Evolutionary conservation across 2,888 invertebrate genomes (phyloP).

Genomic region (Eurois occulta): DNA sequence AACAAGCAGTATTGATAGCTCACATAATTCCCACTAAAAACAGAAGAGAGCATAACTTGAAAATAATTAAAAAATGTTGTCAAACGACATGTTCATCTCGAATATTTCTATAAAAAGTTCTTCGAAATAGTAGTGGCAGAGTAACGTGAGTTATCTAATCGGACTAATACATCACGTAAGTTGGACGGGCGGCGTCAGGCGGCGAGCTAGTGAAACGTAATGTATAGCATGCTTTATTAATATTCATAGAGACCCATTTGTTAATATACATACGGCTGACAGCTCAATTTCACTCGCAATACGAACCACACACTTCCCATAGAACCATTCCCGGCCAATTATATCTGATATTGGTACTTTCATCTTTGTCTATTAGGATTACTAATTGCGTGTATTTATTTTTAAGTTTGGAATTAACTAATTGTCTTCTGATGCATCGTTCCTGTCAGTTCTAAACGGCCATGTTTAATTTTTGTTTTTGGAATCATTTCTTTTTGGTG

Average conservation of each 20-base stretch:
- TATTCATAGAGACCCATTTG: slow-evolving; percentile 88
- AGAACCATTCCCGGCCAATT: slow-evolving; percentile 73
- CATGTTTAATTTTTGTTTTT: slow-evolving; percentile 47
- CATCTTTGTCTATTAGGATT: slow-evolving; percentile 61
- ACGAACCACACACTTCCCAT: slow-evolving; percentile 74
- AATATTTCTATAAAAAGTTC: slow-evolving; percentile 58
- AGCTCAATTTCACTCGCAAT: slow-evolving; percentile 86
- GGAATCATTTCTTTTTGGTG: background rate
- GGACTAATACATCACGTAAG: slow-evolving; percentile 69
- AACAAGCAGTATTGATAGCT: slow-evolving; percentile 57
- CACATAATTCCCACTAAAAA: slow-evolving; percentile 53
- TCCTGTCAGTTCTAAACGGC: slow-evolving; percentile 33
- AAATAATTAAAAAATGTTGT: slow-evolving; percentile 67
- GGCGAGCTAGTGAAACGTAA: slow-evolving; percentile 73
- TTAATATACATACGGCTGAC: slow-evolving; percentile 87
- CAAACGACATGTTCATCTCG: slow-evolving; percentile 64
- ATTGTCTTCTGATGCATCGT: slow-evolving; percentile 59
- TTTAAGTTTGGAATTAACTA: slow-evolving; percentile 49
- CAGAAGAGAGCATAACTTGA: slow-evolving; percentile 43
- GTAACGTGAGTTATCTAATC: slow-evolving; percentile 67
- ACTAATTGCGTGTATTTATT: slow-evolving; percentile 62
- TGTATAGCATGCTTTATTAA: slow-evolving; percentile 83
- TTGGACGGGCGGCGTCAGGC: slow-evolving; percentile 61
- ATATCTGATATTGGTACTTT: slow-evolving; percentile 70
- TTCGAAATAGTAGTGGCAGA: slow-evolving; percentile 45